Percentiles rank a stretch among this genome's conserved stretches.
These are phyloP conservation scores for Xyrichtys novacula DNA, from an alignment of 2,797 vertebrate species.

Conservation along the genomic window DNA sequence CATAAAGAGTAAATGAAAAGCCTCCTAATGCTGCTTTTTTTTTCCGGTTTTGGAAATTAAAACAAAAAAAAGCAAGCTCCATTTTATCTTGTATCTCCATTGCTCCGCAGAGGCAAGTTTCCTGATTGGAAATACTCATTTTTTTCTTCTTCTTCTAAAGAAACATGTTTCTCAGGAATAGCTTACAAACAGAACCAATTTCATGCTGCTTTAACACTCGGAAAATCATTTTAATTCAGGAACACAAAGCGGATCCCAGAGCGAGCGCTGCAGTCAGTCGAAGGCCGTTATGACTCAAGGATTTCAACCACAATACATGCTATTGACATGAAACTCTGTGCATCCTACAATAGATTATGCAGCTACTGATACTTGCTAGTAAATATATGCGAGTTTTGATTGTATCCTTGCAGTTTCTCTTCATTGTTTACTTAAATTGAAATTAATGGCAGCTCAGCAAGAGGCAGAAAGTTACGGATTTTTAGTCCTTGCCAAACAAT, in stretches of 20 bases:
- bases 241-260: slow-evolving; percentile 57
- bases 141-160: slow-evolving; percentile 53
- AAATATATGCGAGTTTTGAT: slow-evolving; percentile 33
- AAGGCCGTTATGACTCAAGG: slow-evolving; percentile 47
- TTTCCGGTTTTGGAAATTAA: slow-evolving; percentile 3
- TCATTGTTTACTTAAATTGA: background rate
- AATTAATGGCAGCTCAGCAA: no score
- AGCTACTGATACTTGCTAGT: background rate
- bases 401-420: slow-evolving; percentile 10
- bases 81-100: slow-evolving; percentile 33
- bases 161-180: slow-evolving; percentile 62
- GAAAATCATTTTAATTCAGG: slow-evolving; percentile 74
- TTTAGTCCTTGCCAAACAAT: no score
- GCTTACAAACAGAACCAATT: slow-evolving; percentile 79
- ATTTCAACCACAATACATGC: slow-evolving; percentile 56
- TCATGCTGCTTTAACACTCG: slow-evolving; percentile 80
- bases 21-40: slow-evolving; percentile 9
- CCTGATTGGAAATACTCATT: slow-evolving; percentile 64
- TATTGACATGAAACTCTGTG: slow-evolving; percentile 34
- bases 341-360: slow-evolving; percentile 11
- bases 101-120: slow-evolving; percentile 42
- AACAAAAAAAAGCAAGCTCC: slow-evolving; percentile 10
- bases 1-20: slow-evolving; percentile 18
- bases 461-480: no score
- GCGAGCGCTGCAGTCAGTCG: slow-evolving; percentile 40